Conservation (phyloP, 2,888 invertebrate genomes). For the Tromatobia lineatoria region DNA sequence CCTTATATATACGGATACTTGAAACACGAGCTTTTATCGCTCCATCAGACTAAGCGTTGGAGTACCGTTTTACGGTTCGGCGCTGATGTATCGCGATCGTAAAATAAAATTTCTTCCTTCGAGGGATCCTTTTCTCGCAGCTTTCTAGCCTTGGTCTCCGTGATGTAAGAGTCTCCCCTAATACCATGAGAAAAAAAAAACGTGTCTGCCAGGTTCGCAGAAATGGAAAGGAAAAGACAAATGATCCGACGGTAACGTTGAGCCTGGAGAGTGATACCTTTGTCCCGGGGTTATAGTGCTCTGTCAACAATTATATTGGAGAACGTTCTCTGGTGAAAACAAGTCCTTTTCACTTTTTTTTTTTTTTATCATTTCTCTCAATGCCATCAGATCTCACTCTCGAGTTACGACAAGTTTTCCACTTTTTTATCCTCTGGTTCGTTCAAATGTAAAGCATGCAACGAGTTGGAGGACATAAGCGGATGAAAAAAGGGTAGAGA, state of each 20-base stretch:
- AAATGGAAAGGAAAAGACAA: slow-evolving; percentile 17
- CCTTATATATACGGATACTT: slow-evolving; percentile 17
- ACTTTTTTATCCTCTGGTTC: slow-evolving; percentile 26
- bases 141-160: neutral
- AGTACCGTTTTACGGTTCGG: slow-evolving; percentile 7
- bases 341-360: neutral
- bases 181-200: slow-evolving; percentile 24
- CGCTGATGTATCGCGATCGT: slow-evolving; percentile 22
- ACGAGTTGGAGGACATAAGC: slow-evolving; percentile 51
- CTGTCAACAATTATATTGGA: slow-evolving; percentile 23
- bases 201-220: neutral
- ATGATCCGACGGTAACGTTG: slow-evolving; percentile 17
- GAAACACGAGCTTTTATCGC: slow-evolving; percentile 25
- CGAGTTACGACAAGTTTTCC: slow-evolving; percentile 44
- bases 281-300: neutral
- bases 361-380: neutral
- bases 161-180: neutral
- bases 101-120: slow-evolving; percentile 24
- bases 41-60: slow-evolving; percentile 22
- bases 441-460: slow-evolving; percentile 55
- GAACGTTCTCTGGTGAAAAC: neutral
- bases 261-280: neutral
- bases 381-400: neutral
- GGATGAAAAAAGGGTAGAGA: slow-evolving; percentile 17
- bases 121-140: neutral